Conservation (phyloP, 2,797 vertebrate species). For the Notolepis coatsorum region DNA sequence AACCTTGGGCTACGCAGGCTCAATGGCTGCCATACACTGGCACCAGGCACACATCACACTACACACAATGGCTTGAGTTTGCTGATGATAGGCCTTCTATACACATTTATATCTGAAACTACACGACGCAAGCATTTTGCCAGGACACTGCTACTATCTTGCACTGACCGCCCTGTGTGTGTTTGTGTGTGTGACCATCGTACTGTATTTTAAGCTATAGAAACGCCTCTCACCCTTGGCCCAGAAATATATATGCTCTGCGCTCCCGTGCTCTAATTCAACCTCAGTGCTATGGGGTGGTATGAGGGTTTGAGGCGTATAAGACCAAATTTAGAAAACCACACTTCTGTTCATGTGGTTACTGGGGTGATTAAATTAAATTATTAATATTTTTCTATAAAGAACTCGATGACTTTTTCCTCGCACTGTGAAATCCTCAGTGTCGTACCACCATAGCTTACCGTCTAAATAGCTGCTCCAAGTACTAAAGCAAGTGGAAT, state of each 20-base stretch:
- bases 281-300: not conserved
- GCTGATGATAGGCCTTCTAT: no score
- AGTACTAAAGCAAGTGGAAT: not conserved
- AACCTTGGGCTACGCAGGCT: no score
- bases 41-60: not conserved
- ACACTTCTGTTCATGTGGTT: not conserved
- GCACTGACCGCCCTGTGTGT: conserved; percentile 18
- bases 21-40: not conserved
- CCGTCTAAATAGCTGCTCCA: not conserved
- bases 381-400: no score
- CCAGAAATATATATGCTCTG: no score
- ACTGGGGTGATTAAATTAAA: not conserved
- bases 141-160: conserved; percentile 3
- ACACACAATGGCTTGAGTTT: conserved; percentile 1
- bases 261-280: no score
- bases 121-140: conserved; percentile 13
- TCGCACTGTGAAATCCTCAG: conserved; percentile 4
- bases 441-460: not conserved
- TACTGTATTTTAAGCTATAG: conserved; percentile 29
- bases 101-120: not conserved
- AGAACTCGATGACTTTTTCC: not conserved
- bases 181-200: conserved; percentile 13
- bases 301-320: not conserved
- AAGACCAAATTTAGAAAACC: not conserved
- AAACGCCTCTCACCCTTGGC: conserved; percentile 6